Percentiles rank a stretch among this genome's conserved stretches.
Evolutionary conservation across 2,797 vertebrate species (phyloP).

Genomic region (Stomatorhinus walkeri): DNA sequence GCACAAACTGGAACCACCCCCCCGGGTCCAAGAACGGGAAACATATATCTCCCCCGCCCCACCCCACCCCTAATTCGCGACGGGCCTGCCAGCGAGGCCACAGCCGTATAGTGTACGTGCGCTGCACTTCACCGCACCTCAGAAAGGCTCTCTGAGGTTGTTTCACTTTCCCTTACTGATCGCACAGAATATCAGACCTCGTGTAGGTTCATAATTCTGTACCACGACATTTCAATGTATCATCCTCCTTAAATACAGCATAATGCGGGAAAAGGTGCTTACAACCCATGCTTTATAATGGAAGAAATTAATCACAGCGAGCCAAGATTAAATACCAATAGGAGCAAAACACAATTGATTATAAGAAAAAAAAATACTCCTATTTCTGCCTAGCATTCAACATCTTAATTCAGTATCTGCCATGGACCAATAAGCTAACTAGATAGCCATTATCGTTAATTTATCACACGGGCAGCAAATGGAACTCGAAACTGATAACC

Average conservation of each 20-base stretch:
- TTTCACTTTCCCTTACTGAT: neutral
- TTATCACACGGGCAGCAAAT: neutral
- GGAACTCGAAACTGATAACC: neutral
- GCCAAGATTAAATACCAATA: neutral
- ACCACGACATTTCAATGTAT: neutral
- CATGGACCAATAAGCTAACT: neutral
- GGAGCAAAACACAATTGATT: neutral
- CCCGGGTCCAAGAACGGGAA: too few relatives aligned
- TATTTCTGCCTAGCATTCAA: neutral
- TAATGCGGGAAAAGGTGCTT: neutral
- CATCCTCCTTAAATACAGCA: neutral
- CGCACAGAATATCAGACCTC: neutral
- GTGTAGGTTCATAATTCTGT: neutral
- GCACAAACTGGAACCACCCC: neutral
- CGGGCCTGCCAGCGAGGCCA: neutral
- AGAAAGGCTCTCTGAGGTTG: neutral
- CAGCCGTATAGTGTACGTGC: neutral
- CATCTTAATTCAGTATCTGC: neutral
- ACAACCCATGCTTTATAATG: neutral
- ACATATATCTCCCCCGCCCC: too few relatives aligned
- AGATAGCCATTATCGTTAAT: neutral
- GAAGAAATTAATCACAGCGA: neutral
- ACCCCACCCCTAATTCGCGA: too few relatives aligned
- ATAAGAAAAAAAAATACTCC: neutral
- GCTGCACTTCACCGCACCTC: neutral